phyloP scores from a whole-genome alignment of 2,797 vertebrate genomes.

The Pseudochromis fuscus region DNA sequence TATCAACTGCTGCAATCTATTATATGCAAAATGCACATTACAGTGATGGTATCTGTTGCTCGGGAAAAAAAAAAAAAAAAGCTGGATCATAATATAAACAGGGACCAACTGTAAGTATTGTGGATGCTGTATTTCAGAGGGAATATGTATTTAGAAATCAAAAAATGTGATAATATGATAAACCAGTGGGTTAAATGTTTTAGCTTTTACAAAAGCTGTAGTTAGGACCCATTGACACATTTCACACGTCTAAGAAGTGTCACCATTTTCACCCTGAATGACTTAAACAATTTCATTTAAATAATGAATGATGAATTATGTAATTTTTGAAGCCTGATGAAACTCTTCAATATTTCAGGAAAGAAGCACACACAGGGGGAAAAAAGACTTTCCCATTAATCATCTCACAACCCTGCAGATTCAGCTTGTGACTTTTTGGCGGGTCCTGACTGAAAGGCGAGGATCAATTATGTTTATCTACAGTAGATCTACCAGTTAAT shows the following conservation, averaged over 20 bases:
- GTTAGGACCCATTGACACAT: background rate
- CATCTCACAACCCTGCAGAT: background rate
- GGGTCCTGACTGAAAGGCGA: background rate
- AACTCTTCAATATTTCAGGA: background rate
- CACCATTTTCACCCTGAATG: too few species aligned
- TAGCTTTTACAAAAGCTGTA: too few species aligned
- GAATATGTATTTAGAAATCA: too few species aligned
- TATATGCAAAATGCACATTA: background rate
- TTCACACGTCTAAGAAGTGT: background rate
- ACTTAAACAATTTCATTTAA: background rate
- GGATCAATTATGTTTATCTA: too few species aligned
- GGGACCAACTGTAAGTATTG: too few species aligned
- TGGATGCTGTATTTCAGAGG: too few species aligned
- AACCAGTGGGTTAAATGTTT: too few species aligned
- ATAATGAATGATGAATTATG: too few species aligned
- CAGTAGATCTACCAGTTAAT: background rate
- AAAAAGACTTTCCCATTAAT: background rate
- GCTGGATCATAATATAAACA: background rate
- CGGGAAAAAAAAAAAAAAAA: background rate
- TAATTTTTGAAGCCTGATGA: background rate
- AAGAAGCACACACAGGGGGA: background rate
- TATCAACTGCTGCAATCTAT: slow-evolving; percentile 12
- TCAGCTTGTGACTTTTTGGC: background rate
- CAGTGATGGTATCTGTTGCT: slow-evolving; percentile 9
- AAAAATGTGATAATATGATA: too few species aligned